Conservation (phyloP, 2,888 invertebrate genomes). For the Dexiosoma caninum region DNA sequence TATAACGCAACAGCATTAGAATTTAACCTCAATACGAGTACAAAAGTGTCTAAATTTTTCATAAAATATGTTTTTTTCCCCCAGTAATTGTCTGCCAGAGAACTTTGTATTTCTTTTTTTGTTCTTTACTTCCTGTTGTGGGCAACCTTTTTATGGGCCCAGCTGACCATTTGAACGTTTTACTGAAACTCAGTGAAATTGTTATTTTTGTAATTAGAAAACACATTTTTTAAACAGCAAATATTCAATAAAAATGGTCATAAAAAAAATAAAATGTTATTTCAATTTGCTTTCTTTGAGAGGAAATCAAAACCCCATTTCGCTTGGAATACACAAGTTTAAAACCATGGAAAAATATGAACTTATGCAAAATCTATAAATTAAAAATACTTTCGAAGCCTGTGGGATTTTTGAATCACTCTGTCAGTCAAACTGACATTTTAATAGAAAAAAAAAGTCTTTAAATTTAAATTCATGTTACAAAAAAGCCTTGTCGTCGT, state of each 20-base stretch:
- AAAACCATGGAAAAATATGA: too few relatives aligned
- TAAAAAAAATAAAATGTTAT: neutral
- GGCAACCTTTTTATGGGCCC: constrained; percentile 41
- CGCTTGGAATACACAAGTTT: too few relatives aligned
- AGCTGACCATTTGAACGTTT: neutral
- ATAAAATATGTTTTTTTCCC: neutral
- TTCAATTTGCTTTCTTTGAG: neutral
- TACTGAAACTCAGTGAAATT: neutral
- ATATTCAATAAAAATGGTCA: neutral
- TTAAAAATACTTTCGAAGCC: neutral
- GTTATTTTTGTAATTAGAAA: too few relatives aligned
- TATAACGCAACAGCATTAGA: constrained; percentile 42
- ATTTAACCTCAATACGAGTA: constrained; percentile 50
- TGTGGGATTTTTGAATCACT: too few relatives aligned
- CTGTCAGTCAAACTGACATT: neutral
- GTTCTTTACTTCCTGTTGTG: constrained; percentile 54
- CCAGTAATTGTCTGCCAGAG: too few relatives aligned
- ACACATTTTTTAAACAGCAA: neutral
- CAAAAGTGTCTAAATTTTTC: constrained; percentile 7
- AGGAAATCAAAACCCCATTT: too few relatives aligned
- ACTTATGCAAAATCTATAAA: neutral
- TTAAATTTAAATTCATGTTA: neutral
- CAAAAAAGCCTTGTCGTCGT: neutral
- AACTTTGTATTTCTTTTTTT: neutral
- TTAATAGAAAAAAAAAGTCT: neutral